These are phyloP conservation scores for Perccottus glenii DNA, from an alignment of 2,113 vertebrate species.

Conservation along the genomic window DNA sequence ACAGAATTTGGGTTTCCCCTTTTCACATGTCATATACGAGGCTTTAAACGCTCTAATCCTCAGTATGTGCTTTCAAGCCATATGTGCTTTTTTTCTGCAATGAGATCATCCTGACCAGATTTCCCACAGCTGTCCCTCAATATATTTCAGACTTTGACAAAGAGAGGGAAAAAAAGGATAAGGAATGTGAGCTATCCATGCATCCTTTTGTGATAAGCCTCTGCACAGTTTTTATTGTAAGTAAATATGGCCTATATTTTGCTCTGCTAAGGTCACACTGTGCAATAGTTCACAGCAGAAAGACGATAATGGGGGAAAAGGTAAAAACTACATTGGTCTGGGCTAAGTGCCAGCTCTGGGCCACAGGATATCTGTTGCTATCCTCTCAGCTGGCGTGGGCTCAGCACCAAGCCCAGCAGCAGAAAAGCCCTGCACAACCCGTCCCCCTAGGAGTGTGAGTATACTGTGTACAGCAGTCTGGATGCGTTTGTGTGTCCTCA, in stretches of 20 bases:
- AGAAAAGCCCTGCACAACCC: conserved; percentile 28
- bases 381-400: conserved; percentile 45
- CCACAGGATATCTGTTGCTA: conserved; percentile 32
- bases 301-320: conserved; percentile 6
- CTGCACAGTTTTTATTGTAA: background rate
- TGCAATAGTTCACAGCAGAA: background rate
- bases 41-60: conserved; percentile 25
- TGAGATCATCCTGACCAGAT: conserved; percentile 43
- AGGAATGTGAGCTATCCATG: background rate
- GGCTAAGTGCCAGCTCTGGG: conserved; percentile 43
- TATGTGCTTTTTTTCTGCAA: conserved; percentile 32
- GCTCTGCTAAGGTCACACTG: background rate
- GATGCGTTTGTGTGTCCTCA: conserved; percentile 20
- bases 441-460: conserved; percentile 13
- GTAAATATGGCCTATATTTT: background rate
- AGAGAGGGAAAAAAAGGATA: background rate
- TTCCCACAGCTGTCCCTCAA: conserved; percentile 47
- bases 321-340: conserved; percentile 31
- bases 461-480: background rate
- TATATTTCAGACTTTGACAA: conserved; percentile 31
- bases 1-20: conserved; percentile 19
- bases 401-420: conserved; percentile 51
- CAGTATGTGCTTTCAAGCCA: conserved; percentile 42
- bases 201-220: background rate
- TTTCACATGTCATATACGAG: conserved; percentile 25